Evolutionary conservation across 2,797 vertebrate species (phyloP), one percentile per base, ranked within the genome.

Genomic region (Hoplostethus atlanticus): DNA sequence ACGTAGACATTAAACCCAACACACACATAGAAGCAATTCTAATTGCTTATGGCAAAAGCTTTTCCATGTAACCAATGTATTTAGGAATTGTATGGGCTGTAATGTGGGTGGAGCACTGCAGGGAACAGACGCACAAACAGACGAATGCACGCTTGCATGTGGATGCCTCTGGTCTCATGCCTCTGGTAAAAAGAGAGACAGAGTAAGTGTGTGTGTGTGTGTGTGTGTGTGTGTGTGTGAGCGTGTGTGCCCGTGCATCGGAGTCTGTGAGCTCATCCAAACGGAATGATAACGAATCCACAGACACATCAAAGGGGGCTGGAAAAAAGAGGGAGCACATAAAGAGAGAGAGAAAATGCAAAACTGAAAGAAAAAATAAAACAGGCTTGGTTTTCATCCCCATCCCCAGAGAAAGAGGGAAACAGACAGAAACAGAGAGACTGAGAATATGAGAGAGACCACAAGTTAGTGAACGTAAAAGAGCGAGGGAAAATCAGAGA

Each of bases 201-300:
- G 38, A 56, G 75, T 9, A 56, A 15, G 55, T 30, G 65, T 38
- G 68, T 58, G 83, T 50, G 44, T 38, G 16, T 21, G 30, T 25
- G 55, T 46, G 73, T 65, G 75, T 31, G 72, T 60, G 31, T 54
- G 68, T 7, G 58, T 48, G 55, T 74, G 74, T 74, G 84, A 63
- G 77, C 42, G 79, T 46, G 53, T 69, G 80, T 30, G 76, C 76
- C 77, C 54, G 77, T 52, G 83, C 73, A 87, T 87, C 83, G 86
- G 87, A 53, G 87, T 92, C 85, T 90, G 93, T 94, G 94, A 96
- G 95, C 93, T 95, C 94, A 96, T 94, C 92, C 90, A 91, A 91
- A 94, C 73, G 81, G 96, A 97, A 97, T 96, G 95, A 95, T 95
- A 97, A 97, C 95, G 90, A 96, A 97, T 95, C 94, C 96, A 95